Base-by-base conservation (phyloP, 2,888 invertebrate genomes). In the Eupithecia dodoneata region DNA sequence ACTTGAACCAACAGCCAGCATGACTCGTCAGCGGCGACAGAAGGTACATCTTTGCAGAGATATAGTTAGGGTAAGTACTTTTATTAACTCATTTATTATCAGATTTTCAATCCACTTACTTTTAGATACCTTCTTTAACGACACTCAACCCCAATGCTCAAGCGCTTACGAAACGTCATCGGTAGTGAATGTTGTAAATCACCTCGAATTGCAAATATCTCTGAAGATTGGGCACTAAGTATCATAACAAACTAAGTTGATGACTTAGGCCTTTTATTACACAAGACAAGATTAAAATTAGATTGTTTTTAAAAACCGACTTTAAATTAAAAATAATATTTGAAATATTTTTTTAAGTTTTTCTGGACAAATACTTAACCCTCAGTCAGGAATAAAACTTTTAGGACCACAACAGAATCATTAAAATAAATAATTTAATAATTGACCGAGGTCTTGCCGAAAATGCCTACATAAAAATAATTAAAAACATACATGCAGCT, bases 1-100 rank as follows among this genome's bases (percentile, higher is more conserved):
- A 87, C 92, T 92, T 92, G 86, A 73, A 81, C 92, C 92, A 88
- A 84, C 81, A 74, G 80, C 80, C 84, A 87, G 85, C 85, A 88
- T 90, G 89, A 92, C 88, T 90, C 89, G 89, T 85, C 88, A 87
- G 83, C 85, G 85, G 82, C 82, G 84, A 84, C 84, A 86, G 85
- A 83, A 18, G 7, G 47, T 47, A 84, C 90, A 89, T 91, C 90
- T 88, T 91, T 91, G 90, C 91, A 90, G 90, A 90, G 89, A 85
- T 45, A 30, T 18, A 18, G 2, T 3, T 69, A 59, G 18, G 18
- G 2, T 59, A 59, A 2, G 10, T 59, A 18, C 59, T 59, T n/a
- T n/a, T n/a, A n/a, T n/a, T n/a, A n/a, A n/a, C n/a, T n/a, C n/a
- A n/a, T n/a, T n/a, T n/a, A n/a, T n/a, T n/a, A n/a, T n/a, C n/a